These are phyloP conservation scores for Podilymbus podiceps DNA, from an alignment of 2,113 vertebrate genomes.

Conservation along the genomic window DNA sequence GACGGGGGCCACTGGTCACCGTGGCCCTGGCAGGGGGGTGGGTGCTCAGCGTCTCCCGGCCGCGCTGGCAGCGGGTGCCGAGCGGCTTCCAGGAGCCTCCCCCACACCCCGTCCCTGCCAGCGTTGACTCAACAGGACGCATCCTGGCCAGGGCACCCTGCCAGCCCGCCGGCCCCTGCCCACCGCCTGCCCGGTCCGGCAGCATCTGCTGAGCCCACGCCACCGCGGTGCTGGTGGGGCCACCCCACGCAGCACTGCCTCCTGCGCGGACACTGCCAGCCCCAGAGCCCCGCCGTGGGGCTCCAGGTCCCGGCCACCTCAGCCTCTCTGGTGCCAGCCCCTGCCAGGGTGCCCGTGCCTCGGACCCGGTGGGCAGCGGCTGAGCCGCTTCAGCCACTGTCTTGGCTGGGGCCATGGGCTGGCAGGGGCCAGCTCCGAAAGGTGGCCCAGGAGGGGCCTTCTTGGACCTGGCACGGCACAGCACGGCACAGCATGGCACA, in stretches of 20 bases:
- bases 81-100: background rate
- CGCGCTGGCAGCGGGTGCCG: fast-evolving
- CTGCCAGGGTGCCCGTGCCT: fast-evolving
- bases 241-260: no score
- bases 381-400: background rate
- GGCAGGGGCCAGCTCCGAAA: background rate
- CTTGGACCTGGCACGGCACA: background rate
- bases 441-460: background rate
- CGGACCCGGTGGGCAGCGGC: fast-evolving
- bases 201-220: background rate
- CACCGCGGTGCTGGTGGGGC: fast-evolving
- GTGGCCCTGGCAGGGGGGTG: background rate
- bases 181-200: no score
- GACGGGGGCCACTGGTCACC: fast-evolving
- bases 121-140: background rate
- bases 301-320: background rate
- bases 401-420: fast-evolving
- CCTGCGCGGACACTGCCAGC: background rate
- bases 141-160: conserved; percentile 16
- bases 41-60: fast-evolving
- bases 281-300: fast-evolving
- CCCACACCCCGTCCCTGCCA: background rate
- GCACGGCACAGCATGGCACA: background rate
- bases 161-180: background rate
- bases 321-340: fast-evolving